These are phyloP conservation scores for Microctonus aethiopoides DNA, from an alignment of 2,888 invertebrate genomes.

Conservation along the genomic window DNA sequence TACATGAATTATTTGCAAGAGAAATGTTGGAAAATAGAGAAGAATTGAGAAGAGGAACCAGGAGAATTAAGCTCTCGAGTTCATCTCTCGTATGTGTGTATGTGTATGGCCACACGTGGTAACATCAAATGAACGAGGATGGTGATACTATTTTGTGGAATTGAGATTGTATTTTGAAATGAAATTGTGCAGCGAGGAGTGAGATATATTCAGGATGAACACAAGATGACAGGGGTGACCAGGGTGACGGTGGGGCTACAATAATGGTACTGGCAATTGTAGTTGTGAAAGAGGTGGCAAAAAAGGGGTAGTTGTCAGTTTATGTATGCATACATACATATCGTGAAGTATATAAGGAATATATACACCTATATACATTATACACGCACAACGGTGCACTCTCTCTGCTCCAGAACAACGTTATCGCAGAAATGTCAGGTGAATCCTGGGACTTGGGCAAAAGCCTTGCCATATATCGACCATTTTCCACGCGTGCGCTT, in stretches of 20 bases:
- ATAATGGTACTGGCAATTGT: background rate
- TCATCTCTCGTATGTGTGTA: too few relatives aligned
- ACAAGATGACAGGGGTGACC: background rate
- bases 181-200: conserved; percentile 36
- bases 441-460: conserved; percentile 29
- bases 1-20: conserved; percentile 1
- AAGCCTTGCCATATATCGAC: conserved; percentile 35
- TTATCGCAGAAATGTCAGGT: conserved; percentile 43
- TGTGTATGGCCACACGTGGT: conserved; percentile 10
- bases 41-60: conserved; percentile 10
- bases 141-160: background rate
- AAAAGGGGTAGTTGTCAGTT: background rate
- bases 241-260: background rate
- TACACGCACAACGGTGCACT: background rate
- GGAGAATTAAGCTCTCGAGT: too few relatives aligned
- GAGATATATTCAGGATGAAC: conserved; percentile 2
- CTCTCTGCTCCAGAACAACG: conserved; percentile 30
- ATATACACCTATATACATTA: too few relatives aligned
- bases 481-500: conserved; percentile 32
- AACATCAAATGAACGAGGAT: background rate
- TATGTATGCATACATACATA: background rate
- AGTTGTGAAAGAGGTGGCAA: background rate
- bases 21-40: conserved; percentile 3
- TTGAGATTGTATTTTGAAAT: conserved; percentile 29
- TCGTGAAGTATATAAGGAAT: too few relatives aligned